Evolutionary conservation across 2,113 vertebrate genomes (phyloP).

Genomic region (Struthidea cinerea): DNA sequence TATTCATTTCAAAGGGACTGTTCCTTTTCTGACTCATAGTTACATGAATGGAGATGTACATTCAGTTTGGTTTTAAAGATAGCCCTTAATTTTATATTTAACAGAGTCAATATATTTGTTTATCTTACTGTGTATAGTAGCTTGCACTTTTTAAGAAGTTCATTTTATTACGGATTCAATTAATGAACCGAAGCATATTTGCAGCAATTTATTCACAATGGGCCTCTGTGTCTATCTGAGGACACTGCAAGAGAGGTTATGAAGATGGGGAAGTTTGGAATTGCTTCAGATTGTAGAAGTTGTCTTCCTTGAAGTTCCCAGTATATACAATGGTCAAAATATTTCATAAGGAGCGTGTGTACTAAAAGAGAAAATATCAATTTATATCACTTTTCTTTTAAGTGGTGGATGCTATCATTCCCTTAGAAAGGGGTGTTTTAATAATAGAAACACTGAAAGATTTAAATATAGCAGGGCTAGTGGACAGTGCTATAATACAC

Average conservation of each 20-base stretch:
- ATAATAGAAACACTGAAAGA: not conserved
- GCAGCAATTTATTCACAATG: slow-evolving; percentile 6
- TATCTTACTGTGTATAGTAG: not conserved
- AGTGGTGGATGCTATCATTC: not conserved
- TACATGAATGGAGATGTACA: not conserved
- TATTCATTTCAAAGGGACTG: not conserved
- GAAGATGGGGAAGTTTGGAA: not conserved
- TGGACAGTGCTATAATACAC: slow-evolving; percentile 14
- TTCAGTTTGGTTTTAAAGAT: not conserved
- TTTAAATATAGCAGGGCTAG: slow-evolving; percentile 12
- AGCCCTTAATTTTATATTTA: not conserved
- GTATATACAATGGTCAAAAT: not conserved
- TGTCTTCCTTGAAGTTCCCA: not conserved
- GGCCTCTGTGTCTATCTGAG: not conserved
- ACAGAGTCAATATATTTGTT: not conserved
- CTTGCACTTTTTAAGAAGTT: not conserved
- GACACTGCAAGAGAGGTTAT: not conserved
- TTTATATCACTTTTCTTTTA: not conserved
- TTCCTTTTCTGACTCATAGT: not conserved
- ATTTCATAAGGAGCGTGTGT: not conserved
- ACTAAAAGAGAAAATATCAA: not conserved
- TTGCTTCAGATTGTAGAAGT: not conserved
- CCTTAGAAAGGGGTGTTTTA: not conserved
- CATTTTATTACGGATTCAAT: not conserved
- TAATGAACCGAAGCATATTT: slow-evolving; percentile 23